Percentiles rank a stretch among this genome's conserved stretches.
phyloP scores from a whole-genome alignment of 2,113 vertebrate genomes.

The Ranitomeya imitator region DNA sequence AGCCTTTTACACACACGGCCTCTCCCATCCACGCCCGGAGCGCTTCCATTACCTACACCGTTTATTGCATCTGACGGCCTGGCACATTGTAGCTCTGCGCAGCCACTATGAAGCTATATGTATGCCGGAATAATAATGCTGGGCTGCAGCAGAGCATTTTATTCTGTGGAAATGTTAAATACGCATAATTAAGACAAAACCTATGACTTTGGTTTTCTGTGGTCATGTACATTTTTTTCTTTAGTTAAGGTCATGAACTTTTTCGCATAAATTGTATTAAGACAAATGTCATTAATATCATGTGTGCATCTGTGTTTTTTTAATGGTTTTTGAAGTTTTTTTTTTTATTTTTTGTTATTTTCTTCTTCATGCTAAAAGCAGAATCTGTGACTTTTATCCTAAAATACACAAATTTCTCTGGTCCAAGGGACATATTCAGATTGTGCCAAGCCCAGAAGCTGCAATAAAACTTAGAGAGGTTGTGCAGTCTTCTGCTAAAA shows the following conservation, averaged over 20 bases:
- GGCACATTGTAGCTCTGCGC: neutral
- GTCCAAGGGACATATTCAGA: too few species aligned
- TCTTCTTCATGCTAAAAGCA: too few species aligned
- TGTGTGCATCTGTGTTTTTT: neutral
- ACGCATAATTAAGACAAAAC: neutral
- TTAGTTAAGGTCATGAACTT: neutral
- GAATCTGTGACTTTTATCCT: too few species aligned
- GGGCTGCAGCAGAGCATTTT: neutral
- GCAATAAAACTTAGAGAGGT: too few species aligned
- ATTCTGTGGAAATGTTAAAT: neutral
- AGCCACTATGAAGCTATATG: neutral
- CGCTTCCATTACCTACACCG: neutral
- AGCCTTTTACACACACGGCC: constrained; percentile 34
- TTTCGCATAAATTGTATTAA: neutral
- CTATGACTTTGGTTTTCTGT: neutral
- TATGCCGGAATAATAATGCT: neutral
- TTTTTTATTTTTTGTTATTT: neutral
- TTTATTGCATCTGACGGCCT: neutral
- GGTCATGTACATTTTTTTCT: neutral
- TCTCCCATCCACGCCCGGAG: constrained; percentile 3
- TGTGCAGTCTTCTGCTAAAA: too few species aligned
- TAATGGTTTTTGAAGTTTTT: neutral
- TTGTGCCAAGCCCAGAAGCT: too few species aligned
- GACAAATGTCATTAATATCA: neutral
- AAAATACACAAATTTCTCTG: too few species aligned